Evolutionary conservation across 2,797 vertebrate genomes (phyloP).

Genomic region (Hippopotamyrus pictus): DNA sequence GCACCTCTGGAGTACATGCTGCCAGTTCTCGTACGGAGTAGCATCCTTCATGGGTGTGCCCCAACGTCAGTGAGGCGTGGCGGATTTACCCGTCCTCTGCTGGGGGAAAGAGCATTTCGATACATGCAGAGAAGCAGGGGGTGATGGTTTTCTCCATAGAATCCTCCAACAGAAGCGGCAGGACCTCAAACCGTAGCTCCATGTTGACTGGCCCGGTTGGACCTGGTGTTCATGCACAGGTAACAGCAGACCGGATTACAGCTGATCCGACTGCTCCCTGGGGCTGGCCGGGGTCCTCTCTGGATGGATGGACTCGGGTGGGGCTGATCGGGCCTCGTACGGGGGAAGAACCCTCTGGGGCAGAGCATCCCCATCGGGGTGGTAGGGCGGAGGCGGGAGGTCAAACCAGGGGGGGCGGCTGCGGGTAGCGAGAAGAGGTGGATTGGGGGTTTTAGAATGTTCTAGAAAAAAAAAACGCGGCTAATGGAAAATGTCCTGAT

Average conservation of each 20-base stretch:
- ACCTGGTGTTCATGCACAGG: conserved; percentile 1
- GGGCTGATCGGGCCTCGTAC: conserved; percentile 59
- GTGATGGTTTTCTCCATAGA: conserved; percentile 21
- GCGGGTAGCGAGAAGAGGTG: conserved; percentile 23
- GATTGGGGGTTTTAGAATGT: not conserved
- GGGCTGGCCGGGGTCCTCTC: conserved; percentile 9
- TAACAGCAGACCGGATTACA: conserved; percentile 34
- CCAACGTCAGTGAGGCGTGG: not conserved
- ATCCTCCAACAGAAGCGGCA: not conserved
- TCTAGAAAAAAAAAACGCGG: not conserved
- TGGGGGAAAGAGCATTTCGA: not conserved
- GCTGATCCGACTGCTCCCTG: conserved; percentile 46
- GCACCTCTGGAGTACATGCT: not conserved
- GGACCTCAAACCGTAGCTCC: conserved; percentile 9
- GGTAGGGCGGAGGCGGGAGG: conserved; percentile 90
- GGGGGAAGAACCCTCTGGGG: conserved; percentile 75
- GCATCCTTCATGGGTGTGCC: not conserved
- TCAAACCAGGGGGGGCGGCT: conserved; percentile 92
- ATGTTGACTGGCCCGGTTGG: not conserved
- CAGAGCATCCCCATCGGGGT: conserved; percentile 64
- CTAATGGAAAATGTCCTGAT: not conserved
- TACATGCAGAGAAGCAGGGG: not conserved
- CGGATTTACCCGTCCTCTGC: not conserved
- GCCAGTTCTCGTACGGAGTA: not conserved
- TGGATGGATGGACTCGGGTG: conserved; percentile 18